Base-by-base conservation (phyloP, 1,140 invertebrate species). In the Zophobas atratus region DNA sequence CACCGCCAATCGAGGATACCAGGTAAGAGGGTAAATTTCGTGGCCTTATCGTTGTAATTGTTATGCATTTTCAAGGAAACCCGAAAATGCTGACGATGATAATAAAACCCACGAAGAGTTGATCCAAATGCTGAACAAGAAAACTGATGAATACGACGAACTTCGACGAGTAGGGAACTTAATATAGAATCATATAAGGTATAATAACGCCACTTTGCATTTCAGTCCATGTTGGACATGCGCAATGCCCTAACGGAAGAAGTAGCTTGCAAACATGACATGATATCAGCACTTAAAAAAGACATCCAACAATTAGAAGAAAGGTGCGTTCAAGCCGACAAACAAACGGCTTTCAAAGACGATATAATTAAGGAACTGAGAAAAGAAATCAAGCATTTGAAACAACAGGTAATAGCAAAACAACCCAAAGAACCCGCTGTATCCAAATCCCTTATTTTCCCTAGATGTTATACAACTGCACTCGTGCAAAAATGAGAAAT, bases 311-410 rank as follows among this genome's bases (percentile, higher is more conserved):
- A 80, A 39, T 81, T 90, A 34, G 87, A 90, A 82, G 87, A 90
- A 51, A 84, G 88, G 74, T 86, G 86, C 70, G 75, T 83, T 57
- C 84, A 87, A 70, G 85, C 86, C 4, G 87, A 87, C 49, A 86
- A 87, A 77, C 87, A 88, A 78, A 86, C 86, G 6, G 85, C 86
- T 43, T 89, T 88, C 78, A 90, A 88, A 82, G 88, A 90, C 63
- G 87, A 89, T 67, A 86, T 90, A 57, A 90, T 90, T 70, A 88
- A 87, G 79, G 86, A 89, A 79, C 82, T 91, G 83, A 83, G 88
- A 32, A 88, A 89, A 79, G 86, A 89, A 81, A 78, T 88, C 1
- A 88, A 88, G 78, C 78, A 84, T 78, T 70, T 86, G 6, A 84
- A 84, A 72, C 74, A 79, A 71, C 80, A 83, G 80, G 83, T 84